A percentile compares a stretch with the other conserved stretches of the same genome.
Evolutionary conservation across 92 coral and sea anemone species (phyloP).

Genomic region (Hydrozoanthus gracilis): DNA sequence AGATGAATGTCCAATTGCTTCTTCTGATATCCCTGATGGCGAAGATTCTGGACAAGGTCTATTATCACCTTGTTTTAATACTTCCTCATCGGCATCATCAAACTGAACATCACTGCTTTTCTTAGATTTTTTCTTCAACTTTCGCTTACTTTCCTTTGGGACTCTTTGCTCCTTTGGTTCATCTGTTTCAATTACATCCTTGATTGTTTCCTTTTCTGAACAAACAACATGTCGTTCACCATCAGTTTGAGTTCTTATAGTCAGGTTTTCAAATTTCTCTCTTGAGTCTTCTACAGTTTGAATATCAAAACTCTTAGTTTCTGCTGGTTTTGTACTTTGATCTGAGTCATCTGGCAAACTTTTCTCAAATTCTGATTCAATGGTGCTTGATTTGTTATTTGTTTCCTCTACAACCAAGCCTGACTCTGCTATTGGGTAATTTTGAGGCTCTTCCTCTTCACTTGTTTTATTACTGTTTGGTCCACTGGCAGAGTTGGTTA

Average conservation of each 20-base stretch:
- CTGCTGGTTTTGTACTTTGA: not conserved
- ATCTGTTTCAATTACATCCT: not conserved
- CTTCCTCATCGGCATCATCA: conserved; percentile 4
- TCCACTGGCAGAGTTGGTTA: not conserved
- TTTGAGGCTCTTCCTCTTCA: not conserved
- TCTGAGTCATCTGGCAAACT: not conserved
- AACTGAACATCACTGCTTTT: not conserved
- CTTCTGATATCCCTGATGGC: not conserved
- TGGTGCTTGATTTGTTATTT: not conserved
- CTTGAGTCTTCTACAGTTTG: not conserved
- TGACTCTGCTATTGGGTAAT: not conserved
- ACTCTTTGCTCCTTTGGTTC: not conserved
- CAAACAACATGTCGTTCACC: not conserved
- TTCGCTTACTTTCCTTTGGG: not conserved
- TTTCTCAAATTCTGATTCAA: not conserved
- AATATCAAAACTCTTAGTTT: not conserved
- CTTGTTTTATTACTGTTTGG: not conserved
- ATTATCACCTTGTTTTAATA: not conserved
- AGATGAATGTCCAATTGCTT: not conserved
- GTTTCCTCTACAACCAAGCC: not conserved
- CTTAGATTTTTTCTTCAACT: not conserved
- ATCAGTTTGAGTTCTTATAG: conserved; percentile 5
- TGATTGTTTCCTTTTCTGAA: not conserved
- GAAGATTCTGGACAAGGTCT: not conserved
- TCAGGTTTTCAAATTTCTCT: conserved; percentile 7